Percentiles rank a stretch among this genome's conserved stretches.
Conservation (phyloP, 2,888 invertebrate genomes). For the Callyntrura guangdongensis region DNA sequence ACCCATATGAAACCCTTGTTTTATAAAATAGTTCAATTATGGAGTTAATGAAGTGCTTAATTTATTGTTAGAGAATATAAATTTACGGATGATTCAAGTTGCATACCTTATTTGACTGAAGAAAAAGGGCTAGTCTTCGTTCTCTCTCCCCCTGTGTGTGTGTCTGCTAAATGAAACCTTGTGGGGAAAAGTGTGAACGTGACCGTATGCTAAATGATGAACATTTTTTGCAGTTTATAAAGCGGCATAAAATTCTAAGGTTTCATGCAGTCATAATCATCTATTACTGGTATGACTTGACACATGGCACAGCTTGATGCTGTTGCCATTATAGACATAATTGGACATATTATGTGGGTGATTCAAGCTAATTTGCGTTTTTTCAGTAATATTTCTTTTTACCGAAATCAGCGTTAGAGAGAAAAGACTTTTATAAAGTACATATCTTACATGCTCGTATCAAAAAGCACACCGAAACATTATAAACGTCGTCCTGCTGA, state of each 20-base stretch:
- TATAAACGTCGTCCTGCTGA: background rate
- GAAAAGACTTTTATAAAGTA: background rate
- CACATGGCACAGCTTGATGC: conserved; percentile 72
- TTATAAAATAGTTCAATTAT: conserved; percentile 79
- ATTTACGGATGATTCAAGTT: conserved; percentile 77
- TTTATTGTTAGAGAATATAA: conserved; percentile 78
- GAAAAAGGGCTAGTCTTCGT: conserved; percentile 73
- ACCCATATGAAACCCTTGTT: conserved; percentile 51
- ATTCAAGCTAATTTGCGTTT: conserved; percentile 77
- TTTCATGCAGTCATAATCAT: conserved; percentile 58
- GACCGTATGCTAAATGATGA: conserved; percentile 27
- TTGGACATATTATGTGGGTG: conserved; percentile 78
- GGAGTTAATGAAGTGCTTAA: conserved; percentile 81
- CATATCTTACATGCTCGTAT: background rate
- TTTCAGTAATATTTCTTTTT: conserved; percentile 63
- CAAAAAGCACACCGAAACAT: too few relatives aligned
- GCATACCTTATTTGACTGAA: conserved; percentile 80
- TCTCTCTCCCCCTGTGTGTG: background rate
- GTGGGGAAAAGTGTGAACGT: conserved; percentile 61
- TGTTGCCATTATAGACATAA: conserved; percentile 73
- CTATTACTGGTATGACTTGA: conserved; percentile 61
- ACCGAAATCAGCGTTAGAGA: conserved; percentile 4
- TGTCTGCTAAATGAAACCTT: conserved; percentile 18
- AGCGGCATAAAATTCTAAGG: conserved; percentile 48
- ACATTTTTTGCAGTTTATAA: conserved; percentile 53